Evolutionary conservation across 2,113 vertebrate genomes (phyloP).

Genomic region (Mixornis gularis): DNA sequence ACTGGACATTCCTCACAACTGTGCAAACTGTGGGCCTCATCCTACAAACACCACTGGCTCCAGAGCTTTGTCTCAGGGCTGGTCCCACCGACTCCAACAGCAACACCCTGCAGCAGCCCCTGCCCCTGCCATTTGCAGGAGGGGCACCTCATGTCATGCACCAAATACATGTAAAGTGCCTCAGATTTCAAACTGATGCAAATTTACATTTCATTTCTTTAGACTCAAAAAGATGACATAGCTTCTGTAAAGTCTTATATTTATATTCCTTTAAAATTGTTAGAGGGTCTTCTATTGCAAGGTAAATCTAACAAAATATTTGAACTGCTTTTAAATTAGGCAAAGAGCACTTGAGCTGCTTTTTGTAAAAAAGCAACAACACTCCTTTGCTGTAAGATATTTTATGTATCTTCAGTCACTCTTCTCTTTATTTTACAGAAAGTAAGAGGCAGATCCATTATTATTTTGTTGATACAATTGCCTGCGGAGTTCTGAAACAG

Average conservation of each 20-base stretch:
- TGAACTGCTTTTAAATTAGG: not conserved
- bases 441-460: not conserved
- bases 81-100: accelerated
- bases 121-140: not conserved
- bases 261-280: conserved; percentile 11
- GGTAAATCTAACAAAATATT: not conserved
- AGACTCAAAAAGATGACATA: not conserved
- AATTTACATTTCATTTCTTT: not conserved
- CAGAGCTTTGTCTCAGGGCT: not conserved
- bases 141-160: not conserved
- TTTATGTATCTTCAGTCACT: not conserved
- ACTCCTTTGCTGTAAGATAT: not conserved
- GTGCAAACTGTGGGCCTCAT: not conserved
- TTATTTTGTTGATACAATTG: not conserved
- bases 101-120: not conserved
- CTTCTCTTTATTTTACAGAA: not conserved
- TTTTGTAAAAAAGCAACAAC: not conserved
- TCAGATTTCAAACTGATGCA: not conserved
- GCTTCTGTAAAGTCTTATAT: conserved; percentile 7
- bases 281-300: not conserved
- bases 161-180: not conserved
- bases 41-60: not conserved
- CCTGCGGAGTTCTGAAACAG: not conserved
- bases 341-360: not conserved
- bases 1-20: not conserved